Conservation (phyloP, 2,797 vertebrate species). For the Spatula clypeata region DNA sequence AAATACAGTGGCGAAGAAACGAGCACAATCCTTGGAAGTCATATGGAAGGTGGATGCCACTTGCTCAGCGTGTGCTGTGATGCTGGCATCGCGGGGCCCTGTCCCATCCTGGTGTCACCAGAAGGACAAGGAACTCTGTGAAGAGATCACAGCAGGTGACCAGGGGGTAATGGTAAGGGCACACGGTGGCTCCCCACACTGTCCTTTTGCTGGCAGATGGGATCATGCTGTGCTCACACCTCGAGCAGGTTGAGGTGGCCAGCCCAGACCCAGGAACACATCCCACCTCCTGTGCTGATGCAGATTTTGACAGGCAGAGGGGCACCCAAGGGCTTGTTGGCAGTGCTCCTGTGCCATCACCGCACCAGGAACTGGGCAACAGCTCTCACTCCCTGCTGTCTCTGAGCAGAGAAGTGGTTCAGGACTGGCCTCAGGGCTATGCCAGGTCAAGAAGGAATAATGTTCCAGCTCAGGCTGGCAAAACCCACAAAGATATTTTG, state of each 20-base stretch:
- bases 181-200: fast-evolving
- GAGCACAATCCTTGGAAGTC: fast-evolving
- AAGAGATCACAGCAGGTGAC: fast-evolving
- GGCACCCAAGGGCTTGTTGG: background rate
- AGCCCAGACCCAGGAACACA: background rate
- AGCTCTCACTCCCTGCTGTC: background rate
- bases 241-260: fast-evolving
- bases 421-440: background rate
- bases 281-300: background rate
- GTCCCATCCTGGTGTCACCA: fast-evolving
- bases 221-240: fast-evolving
- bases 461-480: background rate
- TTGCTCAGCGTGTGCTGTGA: fast-evolving
- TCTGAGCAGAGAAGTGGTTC: background rate
- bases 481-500: fast-evolving
- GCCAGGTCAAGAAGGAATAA: background rate
- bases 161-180: background rate
- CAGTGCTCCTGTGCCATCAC: background rate
- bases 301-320: background rate
- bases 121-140: background rate
- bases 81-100: background rate
- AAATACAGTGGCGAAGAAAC: background rate
- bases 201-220: background rate
- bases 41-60: background rate
- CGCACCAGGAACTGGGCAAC: background rate